phyloP scores from a whole-genome alignment of 2,797 vertebrate species.

The Apodemus agrarius region DNA sequence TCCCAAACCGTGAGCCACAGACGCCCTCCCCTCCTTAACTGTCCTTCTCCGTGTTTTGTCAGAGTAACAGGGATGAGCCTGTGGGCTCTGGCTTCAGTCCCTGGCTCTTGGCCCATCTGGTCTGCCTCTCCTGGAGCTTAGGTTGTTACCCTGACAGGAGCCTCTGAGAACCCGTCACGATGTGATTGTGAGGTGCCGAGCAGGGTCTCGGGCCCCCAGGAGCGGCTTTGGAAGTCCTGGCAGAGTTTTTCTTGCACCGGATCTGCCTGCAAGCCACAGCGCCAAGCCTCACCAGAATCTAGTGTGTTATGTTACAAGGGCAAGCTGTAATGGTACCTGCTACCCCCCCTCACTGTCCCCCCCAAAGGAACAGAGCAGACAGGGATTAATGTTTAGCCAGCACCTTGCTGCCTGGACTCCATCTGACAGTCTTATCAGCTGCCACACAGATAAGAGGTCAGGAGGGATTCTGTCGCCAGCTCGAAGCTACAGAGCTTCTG shows the following conservation, averaged over 20 bases:
- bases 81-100: neutral
- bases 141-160: no score
- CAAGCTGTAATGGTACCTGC: neutral
- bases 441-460: neutral
- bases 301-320: neutral
- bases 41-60: neutral
- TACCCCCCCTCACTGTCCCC: no score
- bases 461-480: neutral
- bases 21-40: neutral
- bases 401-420: neutral
- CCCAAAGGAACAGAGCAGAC: neutral
- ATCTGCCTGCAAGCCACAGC: neutral
- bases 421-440: neutral
- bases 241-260: neutral
- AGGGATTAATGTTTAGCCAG: neutral
- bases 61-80: neutral
- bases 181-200: no score
- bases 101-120: neutral
- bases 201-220: accelerated
- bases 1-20: neutral
- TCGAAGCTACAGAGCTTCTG: neutral
- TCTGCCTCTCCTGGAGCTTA: neutral
- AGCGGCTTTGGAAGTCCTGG: accelerated
- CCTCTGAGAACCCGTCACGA: no score
- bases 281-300: neutral